Evolutionary conservation across 2,797 vertebrate genomes (phyloP), one percentile per base, ranked within the genome.

Genomic region (Mallotus villosus): DNA sequence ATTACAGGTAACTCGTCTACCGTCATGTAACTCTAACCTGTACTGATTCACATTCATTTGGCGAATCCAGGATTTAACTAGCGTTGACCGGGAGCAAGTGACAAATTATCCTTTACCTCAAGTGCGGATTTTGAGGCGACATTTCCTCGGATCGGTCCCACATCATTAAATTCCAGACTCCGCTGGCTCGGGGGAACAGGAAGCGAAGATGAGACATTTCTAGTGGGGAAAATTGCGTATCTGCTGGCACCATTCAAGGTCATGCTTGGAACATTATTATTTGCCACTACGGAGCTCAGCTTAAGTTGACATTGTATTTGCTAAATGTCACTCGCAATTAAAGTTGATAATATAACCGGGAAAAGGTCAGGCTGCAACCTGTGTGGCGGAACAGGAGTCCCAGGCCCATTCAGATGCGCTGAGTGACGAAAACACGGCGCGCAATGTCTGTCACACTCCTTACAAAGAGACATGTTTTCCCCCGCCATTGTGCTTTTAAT

Each of bases 291-390:
- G 76, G 68, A 80, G 82, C 82, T 82, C 58, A 34, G 81, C 73
- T 85, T 90, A 91, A 87, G 85, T 79, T 83, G 88, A 72, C 89
- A 81, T 89, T 87, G 90, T 93, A 88, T 92, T 92, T 87, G 82
- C 76, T 89, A 92, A 93, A 93, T 93, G 91, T 93, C 92, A 93
- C 87, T 90, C 75, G 89, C 89, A 93, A 94, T 94, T 93, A 93
- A 91, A 91, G 85, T 81, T 90, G 90, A 92, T 92, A 91, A 91
- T 92, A 88, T 86, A 91, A 88, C 84, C 49, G 74, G 63, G 89
- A 86, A 93, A 93, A 94, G 93, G 93, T 94, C 91, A 92, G 73
- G 74, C 46, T 58, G 71, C 84, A 85, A 88, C 86, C 86, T 85
- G 83, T 71, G 81, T 22, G 84, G 75, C 59, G 46, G 75, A 81